Conservation (phyloP, 2,113 vertebrate genomes). For the Podocnemis expansa region DNA sequence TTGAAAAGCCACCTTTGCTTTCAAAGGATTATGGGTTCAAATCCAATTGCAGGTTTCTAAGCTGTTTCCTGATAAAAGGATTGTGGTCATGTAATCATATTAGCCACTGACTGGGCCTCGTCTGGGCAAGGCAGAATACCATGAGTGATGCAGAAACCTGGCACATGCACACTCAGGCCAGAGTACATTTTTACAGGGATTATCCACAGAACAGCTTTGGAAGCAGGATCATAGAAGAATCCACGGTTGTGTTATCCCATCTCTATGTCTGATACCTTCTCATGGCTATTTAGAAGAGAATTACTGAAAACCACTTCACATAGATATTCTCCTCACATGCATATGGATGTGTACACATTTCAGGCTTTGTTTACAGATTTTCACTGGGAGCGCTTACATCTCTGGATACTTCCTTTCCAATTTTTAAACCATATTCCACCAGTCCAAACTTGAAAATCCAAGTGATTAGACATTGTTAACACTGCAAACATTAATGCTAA, state of each 20-base stretch:
- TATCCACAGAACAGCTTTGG: slow-evolving; percentile 46
- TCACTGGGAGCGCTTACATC: neutral
- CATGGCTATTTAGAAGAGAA: slow-evolving; percentile 34
- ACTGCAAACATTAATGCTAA: neutral
- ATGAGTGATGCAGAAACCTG: slow-evolving; percentile 46
- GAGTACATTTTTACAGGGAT: slow-evolving; percentile 61
- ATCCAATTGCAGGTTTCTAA: slow-evolving; percentile 65
- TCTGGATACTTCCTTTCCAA: neutral
- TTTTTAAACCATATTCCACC: neutral
- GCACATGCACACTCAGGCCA: slow-evolving; percentile 29
- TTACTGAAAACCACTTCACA: slow-evolving; percentile 19
- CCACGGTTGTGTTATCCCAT: neutral
- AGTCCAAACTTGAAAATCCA: neutral
- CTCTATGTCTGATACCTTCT: slow-evolving; percentile 53
- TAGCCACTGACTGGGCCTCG: slow-evolving; percentile 41
- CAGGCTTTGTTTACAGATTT: neutral
- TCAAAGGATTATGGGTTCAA: slow-evolving; percentile 49
- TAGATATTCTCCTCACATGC: neutral
- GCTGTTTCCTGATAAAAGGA: slow-evolving; percentile 54
- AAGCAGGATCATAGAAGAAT: slow-evolving; percentile 45
- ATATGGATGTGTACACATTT: neutral
- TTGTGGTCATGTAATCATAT: slow-evolving; percentile 52
- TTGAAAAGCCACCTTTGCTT: slow-evolving; percentile 43
- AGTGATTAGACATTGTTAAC: neutral
- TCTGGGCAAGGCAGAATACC: slow-evolving; percentile 47